phyloP scores from a whole-genome alignment of 2,888 invertebrate species.

The Drosophila anomalata region DNA sequence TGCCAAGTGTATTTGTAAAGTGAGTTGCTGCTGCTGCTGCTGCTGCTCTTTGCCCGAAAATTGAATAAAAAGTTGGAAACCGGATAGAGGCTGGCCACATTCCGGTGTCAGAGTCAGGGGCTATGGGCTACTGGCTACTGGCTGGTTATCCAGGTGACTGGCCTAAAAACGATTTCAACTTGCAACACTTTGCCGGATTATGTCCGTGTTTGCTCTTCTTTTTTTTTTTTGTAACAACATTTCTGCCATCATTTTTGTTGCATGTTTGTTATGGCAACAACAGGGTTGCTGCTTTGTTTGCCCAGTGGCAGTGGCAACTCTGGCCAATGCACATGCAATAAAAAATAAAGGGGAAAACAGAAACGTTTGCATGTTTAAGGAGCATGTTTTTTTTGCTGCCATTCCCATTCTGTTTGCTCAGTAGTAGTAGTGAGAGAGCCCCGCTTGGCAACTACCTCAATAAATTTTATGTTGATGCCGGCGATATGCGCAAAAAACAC shows the following conservation, averaged over 20 bases:
- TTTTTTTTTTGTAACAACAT: slow-evolving; percentile 3
- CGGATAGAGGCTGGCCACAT: slow-evolving; percentile 18
- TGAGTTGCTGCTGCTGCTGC: too few species aligned
- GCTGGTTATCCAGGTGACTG: slow-evolving; percentile 30
- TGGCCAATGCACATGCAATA: slow-evolving; percentile 21
- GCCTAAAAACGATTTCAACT: slow-evolving; percentile 48
- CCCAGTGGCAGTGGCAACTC: slow-evolving; percentile 24
- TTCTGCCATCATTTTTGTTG: slow-evolving; percentile 61
- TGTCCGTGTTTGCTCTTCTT: slow-evolving; percentile 11
- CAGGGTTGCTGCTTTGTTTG: slow-evolving; percentile 40
- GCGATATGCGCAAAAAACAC: slow-evolving; percentile 43
- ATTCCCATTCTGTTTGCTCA: slow-evolving; percentile 41
- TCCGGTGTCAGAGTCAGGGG: not conserved
- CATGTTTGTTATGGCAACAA: slow-evolving; percentile 70
- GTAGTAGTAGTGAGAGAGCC: not conserved
- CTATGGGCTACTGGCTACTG: too few species aligned
- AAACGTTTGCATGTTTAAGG: slow-evolving; percentile 46
- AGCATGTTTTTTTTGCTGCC: slow-evolving; percentile 26
- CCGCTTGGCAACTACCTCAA: slow-evolving; percentile 75
- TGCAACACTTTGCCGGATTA: slow-evolving; percentile 38
- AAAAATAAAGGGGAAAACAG: slow-evolving; percentile 11
- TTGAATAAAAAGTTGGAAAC: not conserved
- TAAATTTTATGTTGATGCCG: slow-evolving; percentile 74
- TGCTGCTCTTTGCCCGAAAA: not conserved
- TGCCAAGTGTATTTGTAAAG: not conserved